Evolutionary conservation across 2,797 vertebrate species (phyloP), one percentile per base, ranked within the genome.

Genomic region (Microctenopoma stevenorrisi): DNA sequence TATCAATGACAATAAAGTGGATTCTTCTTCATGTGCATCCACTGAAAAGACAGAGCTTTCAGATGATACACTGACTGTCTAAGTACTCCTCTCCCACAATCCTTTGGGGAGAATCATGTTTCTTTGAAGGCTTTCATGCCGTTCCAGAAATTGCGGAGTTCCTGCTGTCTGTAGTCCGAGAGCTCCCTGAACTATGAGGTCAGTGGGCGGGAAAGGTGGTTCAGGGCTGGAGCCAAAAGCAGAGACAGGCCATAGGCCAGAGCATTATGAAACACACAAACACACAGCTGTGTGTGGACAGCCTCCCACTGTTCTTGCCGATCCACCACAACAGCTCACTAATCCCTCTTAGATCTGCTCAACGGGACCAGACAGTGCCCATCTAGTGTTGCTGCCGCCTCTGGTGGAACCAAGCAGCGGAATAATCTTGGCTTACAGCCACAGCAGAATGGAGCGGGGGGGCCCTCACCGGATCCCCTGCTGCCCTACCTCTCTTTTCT

Each of bases 231-330:
- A 91, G 69, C 83, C 78, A 83, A 68, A 86, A 71, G 74, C 75
- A 78, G 78, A 79, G 72, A 42, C 74, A 72, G 76, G 78, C 86
- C 82, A 83, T 75, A 86, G 86, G 82, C 87, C 81, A 82, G 70
- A 72, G 71, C 62, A 74, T 91, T 92, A 90, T 92, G 90, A 92
- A 92, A 93, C 86, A 81, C 88, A 86, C 85, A 91, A 85, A 86
- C 84, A 85, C 87, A 90, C 90, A 93, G 90, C 92, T 93, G 92
- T 92, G 89, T 89, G 83, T 91, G 86, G 84, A 91, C 79, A 85
- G 86, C 83, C 77, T 88, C 86, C 90, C 80, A 87, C 86, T 83
- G 86, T 79, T 91, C 80, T 78, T 76, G 82, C 80, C 81, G 74
- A 78, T 86, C 76, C 79, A 85, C 74, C 83, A 87, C 87, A 87